Conservation (phyloP, 2,888 invertebrate genomes). For the Meteorus cinctellus region DNA sequence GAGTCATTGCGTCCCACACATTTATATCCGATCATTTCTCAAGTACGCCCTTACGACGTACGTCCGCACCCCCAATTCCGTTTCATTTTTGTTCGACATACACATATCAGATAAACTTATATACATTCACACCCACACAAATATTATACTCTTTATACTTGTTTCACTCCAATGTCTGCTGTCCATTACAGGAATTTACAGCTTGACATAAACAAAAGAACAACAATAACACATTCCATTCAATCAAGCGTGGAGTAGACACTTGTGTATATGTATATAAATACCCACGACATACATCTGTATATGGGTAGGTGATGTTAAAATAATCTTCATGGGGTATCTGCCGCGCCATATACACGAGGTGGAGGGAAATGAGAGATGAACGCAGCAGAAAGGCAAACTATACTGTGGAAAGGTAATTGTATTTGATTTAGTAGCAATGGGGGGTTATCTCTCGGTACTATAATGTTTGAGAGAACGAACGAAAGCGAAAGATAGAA, state of each 20-base stretch:
- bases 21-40: constrained; percentile 47
- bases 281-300: background rate
- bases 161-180: constrained; percentile 1
- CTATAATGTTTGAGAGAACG: constrained; percentile 6
- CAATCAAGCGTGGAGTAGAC: constrained; percentile 34
- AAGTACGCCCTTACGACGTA: constrained; percentile 42
- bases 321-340: constrained; percentile 46
- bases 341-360: constrained; percentile 35
- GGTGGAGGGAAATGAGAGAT: constrained; percentile 30
- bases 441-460: constrained; percentile 33
- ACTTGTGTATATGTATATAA: constrained; percentile 2
- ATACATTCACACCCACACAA: background rate
- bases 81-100: constrained; percentile 4
- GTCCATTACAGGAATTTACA: constrained; percentile 42
- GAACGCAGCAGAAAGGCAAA: constrained; percentile 43
- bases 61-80: constrained; percentile 44
- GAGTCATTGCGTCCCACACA: constrained; percentile 37
- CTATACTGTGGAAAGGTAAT: constrained; percentile 45
- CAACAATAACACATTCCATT: constrained; percentile 40
- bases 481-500: constrained; percentile 15
- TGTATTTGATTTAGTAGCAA: constrained; percentile 47
- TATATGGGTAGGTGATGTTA: constrained; percentile 27
- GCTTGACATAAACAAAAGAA: constrained; percentile 22
- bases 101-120: background rate
- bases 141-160: background rate